A percentile compares a stretch with the other conserved stretches of the same genome.
phyloP scores from a whole-genome alignment of 2,797 vertebrate genomes.

The Rhabdophis nuchalis region DNA sequence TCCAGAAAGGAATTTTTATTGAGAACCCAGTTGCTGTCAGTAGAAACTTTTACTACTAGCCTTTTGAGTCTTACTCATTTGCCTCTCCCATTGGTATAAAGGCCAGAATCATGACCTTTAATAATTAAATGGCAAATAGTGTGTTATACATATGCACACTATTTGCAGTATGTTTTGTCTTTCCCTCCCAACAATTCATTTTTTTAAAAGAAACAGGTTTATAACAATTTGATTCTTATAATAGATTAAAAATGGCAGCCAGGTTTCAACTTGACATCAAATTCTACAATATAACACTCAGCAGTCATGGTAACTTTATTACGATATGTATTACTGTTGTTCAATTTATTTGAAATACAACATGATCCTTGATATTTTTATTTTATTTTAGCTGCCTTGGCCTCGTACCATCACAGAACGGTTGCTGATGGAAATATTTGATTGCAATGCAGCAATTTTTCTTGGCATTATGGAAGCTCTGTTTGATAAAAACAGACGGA shows the following conservation, averaged over 20 bases:
- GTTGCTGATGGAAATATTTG: slow-evolving; percentile 81
- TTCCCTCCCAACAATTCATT: neutral
- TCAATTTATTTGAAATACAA: neutral
- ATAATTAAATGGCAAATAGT: neutral
- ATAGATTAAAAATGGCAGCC: neutral
- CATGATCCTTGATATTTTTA: slow-evolving; percentile 2
- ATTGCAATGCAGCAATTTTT: slow-evolving; percentile 79
- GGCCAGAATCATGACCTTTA: neutral
- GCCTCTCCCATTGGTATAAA: neutral
- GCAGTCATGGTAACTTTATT: neutral
- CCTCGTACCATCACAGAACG: slow-evolving; percentile 78
- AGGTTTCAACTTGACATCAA: neutral
- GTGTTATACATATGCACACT: neutral
- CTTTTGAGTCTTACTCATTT: neutral
- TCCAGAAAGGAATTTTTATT: neutral
- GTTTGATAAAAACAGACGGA: slow-evolving; percentile 71
- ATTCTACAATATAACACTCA: neutral
- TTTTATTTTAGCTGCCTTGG: slow-evolving; percentile 73
- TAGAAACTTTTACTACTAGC: neutral
- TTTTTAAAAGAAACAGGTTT: neutral
- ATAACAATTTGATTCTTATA: neutral
- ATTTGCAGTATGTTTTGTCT: neutral
- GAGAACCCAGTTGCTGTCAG: neutral
- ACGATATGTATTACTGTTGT: neutral
- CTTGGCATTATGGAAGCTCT: slow-evolving; percentile 86